Evolutionary conservation across 2,888 invertebrate genomes (phyloP).

Genomic region (Chloroclystis v-ata): DNA sequence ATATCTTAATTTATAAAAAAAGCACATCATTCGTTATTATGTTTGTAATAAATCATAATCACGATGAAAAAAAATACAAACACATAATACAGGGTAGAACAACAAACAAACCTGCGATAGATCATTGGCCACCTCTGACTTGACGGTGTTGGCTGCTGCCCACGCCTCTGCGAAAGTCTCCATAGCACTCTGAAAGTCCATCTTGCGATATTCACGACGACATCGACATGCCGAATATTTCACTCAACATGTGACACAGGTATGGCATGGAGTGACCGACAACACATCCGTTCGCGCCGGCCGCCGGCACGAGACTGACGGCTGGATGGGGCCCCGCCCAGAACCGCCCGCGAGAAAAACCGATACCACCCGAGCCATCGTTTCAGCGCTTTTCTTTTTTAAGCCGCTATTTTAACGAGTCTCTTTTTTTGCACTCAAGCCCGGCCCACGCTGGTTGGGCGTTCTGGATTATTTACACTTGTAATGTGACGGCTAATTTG

Average conservation of each 20-base stretch:
- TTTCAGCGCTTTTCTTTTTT: conserved; percentile 79
- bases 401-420: conserved; percentile 77
- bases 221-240: conserved; percentile 71
- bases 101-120: conserved; percentile 81
- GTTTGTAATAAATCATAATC: too few species aligned
- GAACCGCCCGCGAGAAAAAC: conserved; percentile 74
- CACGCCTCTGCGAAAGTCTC: conserved; percentile 98
- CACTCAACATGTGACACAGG: conserved; percentile 61
- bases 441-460: conserved; percentile 76
- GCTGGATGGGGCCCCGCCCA: conserved; percentile 62
- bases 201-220: conserved; percentile 76
- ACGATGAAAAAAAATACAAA: neutral
- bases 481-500: conserved; percentile 70
- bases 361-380: conserved; percentile 75
- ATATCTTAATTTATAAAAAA: too few species aligned
- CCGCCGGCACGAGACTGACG: conserved; percentile 81
- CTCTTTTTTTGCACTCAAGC: conserved; percentile 64
- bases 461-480: conserved; percentile 77
- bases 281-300: conserved; percentile 75
- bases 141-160: conserved; percentile 90
- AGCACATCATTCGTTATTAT: too few species aligned
- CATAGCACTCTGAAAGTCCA: conserved; percentile 99
- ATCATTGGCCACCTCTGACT: conserved; percentile 78
- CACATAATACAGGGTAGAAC: conserved; percentile 1
- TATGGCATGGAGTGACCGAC: conserved; percentile 31